phyloP scores from a whole-genome alignment of 2,113 vertebrate species.

The Daubentonia madagascariensis region DNA sequence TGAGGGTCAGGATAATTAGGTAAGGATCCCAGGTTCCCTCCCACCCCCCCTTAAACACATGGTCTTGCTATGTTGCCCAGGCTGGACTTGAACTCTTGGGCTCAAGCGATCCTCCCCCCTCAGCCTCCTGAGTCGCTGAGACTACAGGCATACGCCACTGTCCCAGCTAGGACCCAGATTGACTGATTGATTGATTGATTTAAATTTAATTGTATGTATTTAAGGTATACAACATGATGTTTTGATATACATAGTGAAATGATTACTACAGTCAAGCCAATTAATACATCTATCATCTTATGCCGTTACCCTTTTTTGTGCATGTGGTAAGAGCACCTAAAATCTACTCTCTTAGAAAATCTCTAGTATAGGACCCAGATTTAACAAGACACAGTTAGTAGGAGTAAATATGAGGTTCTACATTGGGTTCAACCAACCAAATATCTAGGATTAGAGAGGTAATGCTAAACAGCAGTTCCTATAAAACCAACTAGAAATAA shows the following conservation, averaged over 20 bases:
- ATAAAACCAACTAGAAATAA: background rate
- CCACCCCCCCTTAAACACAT: too few relatives aligned
- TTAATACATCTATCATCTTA: too few relatives aligned
- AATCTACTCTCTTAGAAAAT: too few relatives aligned
- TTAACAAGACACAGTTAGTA: background rate
- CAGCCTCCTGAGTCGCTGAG: background rate
- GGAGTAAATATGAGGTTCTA: accelerated
- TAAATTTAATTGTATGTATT: too few relatives aligned
- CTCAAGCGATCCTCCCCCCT: background rate
- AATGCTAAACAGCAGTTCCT: background rate
- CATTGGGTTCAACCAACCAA: background rate
- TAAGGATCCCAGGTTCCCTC: background rate
- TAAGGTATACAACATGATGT: too few relatives aligned
- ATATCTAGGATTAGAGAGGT: background rate
- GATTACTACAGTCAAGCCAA: too few relatives aligned
- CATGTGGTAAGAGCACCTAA: too few relatives aligned
- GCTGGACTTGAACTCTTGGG: background rate
- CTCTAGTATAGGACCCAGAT: too few relatives aligned
- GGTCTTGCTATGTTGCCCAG: background rate
- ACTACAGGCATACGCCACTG: background rate
- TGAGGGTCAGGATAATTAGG: background rate
- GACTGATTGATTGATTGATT: too few relatives aligned
- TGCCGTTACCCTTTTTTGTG: too few relatives aligned
- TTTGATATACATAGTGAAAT: too few relatives aligned
- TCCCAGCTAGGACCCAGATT: background rate